Evolutionary conservation across 2,797 vertebrate species (phyloP).

Genomic region (Pseudochirops corinnae): DNA sequence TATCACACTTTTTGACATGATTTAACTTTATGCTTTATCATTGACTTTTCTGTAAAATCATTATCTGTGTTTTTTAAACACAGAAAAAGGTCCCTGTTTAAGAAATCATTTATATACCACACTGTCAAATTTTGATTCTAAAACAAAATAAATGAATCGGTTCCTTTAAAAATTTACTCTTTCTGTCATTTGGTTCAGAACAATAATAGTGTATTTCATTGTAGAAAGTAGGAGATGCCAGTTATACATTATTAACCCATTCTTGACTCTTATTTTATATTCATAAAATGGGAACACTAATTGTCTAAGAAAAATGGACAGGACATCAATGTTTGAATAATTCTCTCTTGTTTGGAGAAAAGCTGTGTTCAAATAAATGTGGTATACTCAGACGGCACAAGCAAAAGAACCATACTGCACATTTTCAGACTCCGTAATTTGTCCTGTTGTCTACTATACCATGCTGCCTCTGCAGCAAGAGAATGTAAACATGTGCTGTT

Average conservation of each 20-base stretch:
- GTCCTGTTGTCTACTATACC: neutral
- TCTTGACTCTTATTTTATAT: neutral
- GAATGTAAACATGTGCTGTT: conserved; percentile 8
- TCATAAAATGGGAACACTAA: neutral
- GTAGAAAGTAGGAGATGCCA: neutral
- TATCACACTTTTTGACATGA: neutral
- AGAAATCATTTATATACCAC: neutral
- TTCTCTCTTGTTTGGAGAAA: conserved; percentile 20
- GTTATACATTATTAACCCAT: neutral
- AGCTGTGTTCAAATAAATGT: neutral
- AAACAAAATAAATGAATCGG: neutral
- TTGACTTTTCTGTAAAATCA: neutral
- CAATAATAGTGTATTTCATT: neutral
- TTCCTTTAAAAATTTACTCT: neutral
- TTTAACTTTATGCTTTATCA: neutral
- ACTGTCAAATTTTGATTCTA: neutral
- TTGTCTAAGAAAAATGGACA: conserved; percentile 2
- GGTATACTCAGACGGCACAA: neutral
- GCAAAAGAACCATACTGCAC: neutral
- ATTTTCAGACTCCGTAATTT: neutral
- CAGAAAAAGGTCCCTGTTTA: neutral
- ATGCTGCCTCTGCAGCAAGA: neutral
- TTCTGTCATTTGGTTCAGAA: neutral
- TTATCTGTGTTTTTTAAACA: neutral
- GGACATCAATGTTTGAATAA: neutral